phyloP scores from a whole-genome alignment of 2,888 invertebrate species.

The Xestia ashworthii region DNA sequence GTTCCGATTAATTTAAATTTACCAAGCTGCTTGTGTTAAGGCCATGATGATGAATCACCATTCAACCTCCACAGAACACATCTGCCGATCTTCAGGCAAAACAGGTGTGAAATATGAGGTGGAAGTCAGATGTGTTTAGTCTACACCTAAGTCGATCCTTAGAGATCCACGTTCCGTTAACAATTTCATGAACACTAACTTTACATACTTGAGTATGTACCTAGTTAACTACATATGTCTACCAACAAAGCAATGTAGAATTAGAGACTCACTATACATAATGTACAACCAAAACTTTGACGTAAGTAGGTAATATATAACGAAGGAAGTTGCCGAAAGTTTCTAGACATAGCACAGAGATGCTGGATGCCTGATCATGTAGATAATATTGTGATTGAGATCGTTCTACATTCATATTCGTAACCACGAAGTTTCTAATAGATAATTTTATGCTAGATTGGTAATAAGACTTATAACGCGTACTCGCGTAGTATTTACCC shows the following conservation, averaged over 20 bases:
- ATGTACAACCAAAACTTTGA: slow-evolving; percentile 44
- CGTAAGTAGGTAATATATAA: slow-evolving; percentile 18
- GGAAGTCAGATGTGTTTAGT: neutral
- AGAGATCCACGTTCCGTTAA: neutral
- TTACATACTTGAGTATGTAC: slow-evolving; percentile 1
- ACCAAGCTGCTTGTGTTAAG: too few relatives aligned
- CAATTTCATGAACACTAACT: slow-evolving; percentile 8
- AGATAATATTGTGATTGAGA: slow-evolving; percentile 9
- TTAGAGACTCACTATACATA: slow-evolving; percentile 15
- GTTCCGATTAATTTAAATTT: too few relatives aligned
- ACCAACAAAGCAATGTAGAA: slow-evolving; percentile 17
- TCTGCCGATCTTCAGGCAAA: neutral
- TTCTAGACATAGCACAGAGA: slow-evolving; percentile 26
- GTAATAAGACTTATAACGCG: neutral
- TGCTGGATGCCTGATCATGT: slow-evolving; percentile 22
- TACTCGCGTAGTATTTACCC: neutral
- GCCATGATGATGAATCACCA: too few relatives aligned
- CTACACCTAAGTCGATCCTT: neutral
- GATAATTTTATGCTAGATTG: neutral
- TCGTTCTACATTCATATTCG: neutral
- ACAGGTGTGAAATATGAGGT: neutral
- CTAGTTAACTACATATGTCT: neutral
- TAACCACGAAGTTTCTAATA: slow-evolving; percentile 11
- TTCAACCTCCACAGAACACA: neutral
- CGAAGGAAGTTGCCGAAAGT: slow-evolving; percentile 32